Evolutionary conservation across 2,113 vertebrate genomes (phyloP), one percentile per base, ranked within the genome.

Genomic region (Procavia capensis): DNA sequence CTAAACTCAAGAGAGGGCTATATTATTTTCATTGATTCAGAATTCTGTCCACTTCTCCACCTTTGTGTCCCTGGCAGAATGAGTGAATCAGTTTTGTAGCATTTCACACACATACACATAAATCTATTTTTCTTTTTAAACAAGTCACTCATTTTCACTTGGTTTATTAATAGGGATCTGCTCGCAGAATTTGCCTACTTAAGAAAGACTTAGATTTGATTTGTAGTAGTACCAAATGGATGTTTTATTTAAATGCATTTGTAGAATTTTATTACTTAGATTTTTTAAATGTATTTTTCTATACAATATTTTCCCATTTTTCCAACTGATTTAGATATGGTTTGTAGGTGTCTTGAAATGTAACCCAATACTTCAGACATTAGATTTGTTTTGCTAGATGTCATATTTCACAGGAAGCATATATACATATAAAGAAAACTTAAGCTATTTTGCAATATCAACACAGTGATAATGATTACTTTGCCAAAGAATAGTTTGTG

Each of bases 191-290:
- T 78, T 63, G 41, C 31, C 17, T 79, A n/a, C 70, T 78, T 54
- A 57, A n/a, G 47, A 75, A 57, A 75, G 25, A 13, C 74, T 50
- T 66, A n/a, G 3, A 68, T 93, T 70, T 74, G 43, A 47, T 76
- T 93, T 84, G 39, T 61, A 47, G 16, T 59, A 61, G 75, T 91
- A 27, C 17, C 0, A 6, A 88, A 9, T 76, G 14, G 24, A 2
- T 91, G 45, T 81, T 74, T 96, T 91, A 82, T 76, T 45, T 84
- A 74, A 63, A 70, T 83, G 10, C 59, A n/a, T 78, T 45, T 82
- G 22, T 76, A 66, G 24, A 80, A 25, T 75, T 63, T 80, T 85
- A n/a, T 93, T 10, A 34, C 36, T 10, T 90, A 43, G 31, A 34
- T 70, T 54, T 13, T 31, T 5, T 19, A 9, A 24, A 22, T 31